Percentiles rank a stretch among this genome's conserved stretches.
These are phyloP conservation scores for Phylloscopus whistleri DNA, from an alignment of 2,113 vertebrate species.

Conservation along the genomic window DNA sequence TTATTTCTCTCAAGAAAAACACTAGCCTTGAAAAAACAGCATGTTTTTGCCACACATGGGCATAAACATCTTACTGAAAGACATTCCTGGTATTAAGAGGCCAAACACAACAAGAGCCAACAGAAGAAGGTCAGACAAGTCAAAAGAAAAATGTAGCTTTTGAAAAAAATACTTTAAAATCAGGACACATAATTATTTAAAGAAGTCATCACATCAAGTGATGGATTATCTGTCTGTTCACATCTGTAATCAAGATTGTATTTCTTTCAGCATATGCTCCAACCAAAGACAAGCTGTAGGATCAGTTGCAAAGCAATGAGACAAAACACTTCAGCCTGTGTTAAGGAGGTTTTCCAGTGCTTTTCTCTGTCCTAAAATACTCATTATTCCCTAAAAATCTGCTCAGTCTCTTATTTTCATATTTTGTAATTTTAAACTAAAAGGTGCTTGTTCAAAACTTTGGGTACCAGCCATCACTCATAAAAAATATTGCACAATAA, in stretches of 20 bases:
- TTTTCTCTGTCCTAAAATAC: neutral
- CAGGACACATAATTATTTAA: neutral
- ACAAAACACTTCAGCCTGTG: neutral
- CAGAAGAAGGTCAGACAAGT: neutral
- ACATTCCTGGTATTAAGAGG: neutral
- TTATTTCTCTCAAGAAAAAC: neutral
- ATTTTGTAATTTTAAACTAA: neutral
- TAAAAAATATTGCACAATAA: neutral
- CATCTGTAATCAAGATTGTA: neutral
- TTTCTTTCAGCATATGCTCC: neutral
- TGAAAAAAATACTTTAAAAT: neutral
- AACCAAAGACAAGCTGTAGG: neutral
- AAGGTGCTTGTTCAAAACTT: neutral
- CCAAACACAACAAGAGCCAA: neutral
- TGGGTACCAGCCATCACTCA: neutral
- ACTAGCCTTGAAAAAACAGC: neutral
- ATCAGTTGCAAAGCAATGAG: neutral
- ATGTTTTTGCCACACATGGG: neutral
- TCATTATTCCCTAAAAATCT: neutral
- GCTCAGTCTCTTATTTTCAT: neutral
- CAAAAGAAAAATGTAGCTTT: neutral
- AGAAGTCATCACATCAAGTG: neutral
- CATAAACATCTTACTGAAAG: neutral
- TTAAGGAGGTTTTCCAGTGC: neutral
- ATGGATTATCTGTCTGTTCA: neutral